Percentiles rank a stretch among this genome's conserved stretches.
Conservation (phyloP, 1,140 invertebrate genomes). For the Fopius arisanus region DNA sequence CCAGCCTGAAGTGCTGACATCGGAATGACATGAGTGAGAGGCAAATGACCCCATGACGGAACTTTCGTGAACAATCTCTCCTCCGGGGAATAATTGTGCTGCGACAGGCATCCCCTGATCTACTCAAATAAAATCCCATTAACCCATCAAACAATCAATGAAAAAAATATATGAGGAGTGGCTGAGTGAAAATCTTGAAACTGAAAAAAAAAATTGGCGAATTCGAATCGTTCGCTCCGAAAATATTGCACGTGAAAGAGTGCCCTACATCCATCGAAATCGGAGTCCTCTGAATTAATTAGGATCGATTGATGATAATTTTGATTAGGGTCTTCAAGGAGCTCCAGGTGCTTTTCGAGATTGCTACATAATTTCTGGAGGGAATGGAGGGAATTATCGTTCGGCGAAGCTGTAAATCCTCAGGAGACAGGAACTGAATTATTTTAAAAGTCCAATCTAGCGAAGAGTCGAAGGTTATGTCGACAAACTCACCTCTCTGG, state of each 20-base stretch:
- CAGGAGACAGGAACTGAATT: neutral
- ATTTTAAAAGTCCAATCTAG: neutral
- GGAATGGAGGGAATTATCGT: too few species aligned
- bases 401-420: too few species aligned
- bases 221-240: neutral
- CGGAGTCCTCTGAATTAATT: too few species aligned
- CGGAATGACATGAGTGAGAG: constrained; percentile 56
- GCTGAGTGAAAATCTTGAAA: neutral
- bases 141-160: too few species aligned
- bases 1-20: constrained; percentile 62
- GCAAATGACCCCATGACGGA: constrained; percentile 58
- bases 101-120: constrained; percentile 58
- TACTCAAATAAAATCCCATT: constrained; percentile 41
- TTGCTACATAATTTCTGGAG: too few species aligned
- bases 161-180: constrained; percentile 16
- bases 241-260: neutral
- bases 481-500: constrained; percentile 53
- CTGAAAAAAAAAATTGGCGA: neutral
- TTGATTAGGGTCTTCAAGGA: neutral
- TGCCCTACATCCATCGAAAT: too few species aligned
- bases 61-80: constrained; percentile 60
- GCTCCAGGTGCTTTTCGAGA: too few species aligned
- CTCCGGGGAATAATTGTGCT: constrained; percentile 58
- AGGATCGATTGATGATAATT: neutral
- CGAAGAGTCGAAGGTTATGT: constrained; percentile 44